These are phyloP conservation scores for Hypercompe scribonia DNA, from an alignment of 2,888 invertebrate genomes.

Conservation along the genomic window DNA sequence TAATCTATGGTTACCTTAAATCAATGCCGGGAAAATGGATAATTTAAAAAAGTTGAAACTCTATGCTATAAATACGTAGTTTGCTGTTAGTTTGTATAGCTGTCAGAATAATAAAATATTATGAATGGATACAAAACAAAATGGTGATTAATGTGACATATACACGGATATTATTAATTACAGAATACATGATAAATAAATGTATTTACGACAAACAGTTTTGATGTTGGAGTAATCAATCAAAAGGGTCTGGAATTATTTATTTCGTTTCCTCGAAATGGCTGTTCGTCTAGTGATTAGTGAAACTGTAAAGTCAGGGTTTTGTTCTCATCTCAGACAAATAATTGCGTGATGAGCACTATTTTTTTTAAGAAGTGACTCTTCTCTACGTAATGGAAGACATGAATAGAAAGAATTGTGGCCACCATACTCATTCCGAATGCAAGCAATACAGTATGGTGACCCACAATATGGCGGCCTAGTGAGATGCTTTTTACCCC, in stretches of 20 bases:
- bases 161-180: slow-evolving; percentile 14
- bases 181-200: neutral
- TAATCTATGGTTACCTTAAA: neutral
- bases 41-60: neutral
- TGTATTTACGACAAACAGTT: neutral
- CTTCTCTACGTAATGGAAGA: no score
- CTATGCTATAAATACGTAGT: neutral
- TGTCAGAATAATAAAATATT: slow-evolving; percentile 49
- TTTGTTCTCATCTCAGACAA: no score
- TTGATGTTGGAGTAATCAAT: slow-evolving; percentile 7
- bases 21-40: neutral
- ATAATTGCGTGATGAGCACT: no score
- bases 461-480: no score
- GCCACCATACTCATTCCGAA: no score
- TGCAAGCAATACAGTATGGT: no score
- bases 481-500: no score
- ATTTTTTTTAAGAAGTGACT: no score
- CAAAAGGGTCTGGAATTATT: slow-evolving; percentile 10
- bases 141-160: slow-evolving; percentile 29
- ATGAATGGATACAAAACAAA: slow-evolving; percentile 18
- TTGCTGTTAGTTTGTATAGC: slow-evolving; percentile 16
- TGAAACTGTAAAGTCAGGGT: no score
- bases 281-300: no score
- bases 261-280: neutral
- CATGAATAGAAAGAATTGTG: no score